These are phyloP conservation scores for Hypotaenidia philippensis DNA, from an alignment of 2,797 vertebrate genomes.

Conservation along the genomic window DNA sequence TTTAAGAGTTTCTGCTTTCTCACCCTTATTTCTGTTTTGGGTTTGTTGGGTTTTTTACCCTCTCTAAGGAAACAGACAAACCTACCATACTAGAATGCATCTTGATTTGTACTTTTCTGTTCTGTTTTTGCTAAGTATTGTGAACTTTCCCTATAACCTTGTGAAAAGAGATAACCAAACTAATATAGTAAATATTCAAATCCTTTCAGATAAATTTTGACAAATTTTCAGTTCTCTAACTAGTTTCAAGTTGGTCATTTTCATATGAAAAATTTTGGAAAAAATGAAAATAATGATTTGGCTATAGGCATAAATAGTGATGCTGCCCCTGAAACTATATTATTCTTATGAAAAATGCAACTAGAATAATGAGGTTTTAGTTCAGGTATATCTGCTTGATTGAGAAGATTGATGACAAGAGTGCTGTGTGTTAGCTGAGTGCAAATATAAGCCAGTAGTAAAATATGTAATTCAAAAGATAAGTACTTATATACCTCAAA, in stretches of 20 bases:
- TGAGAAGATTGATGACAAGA: neutral
- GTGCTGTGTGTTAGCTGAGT: neutral
- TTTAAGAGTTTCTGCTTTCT: neutral
- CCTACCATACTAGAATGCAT: accelerated
- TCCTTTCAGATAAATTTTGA: neutral
- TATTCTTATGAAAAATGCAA: neutral
- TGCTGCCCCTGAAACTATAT: neutral
- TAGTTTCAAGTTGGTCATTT: neutral
- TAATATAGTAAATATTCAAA: neutral
- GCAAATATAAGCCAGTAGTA: neutral
- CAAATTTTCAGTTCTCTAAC: neutral
- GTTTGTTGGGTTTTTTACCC: neutral
- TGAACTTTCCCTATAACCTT: neutral
- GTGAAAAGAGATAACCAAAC: neutral
- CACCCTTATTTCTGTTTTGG: neutral
- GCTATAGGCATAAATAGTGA: neutral
- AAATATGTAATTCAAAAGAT: neutral
- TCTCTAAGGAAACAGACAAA: neutral
- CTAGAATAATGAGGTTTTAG: neutral
- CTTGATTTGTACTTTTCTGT: neutral
- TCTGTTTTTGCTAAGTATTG: neutral
- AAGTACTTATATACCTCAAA: neutral
- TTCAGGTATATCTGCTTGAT: neutral
- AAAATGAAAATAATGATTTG: neutral
- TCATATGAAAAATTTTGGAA: neutral